These are phyloP conservation scores for Hylyphantes graminicola DNA, from an alignment of 1,140 invertebrate species.

Conservation along the genomic window DNA sequence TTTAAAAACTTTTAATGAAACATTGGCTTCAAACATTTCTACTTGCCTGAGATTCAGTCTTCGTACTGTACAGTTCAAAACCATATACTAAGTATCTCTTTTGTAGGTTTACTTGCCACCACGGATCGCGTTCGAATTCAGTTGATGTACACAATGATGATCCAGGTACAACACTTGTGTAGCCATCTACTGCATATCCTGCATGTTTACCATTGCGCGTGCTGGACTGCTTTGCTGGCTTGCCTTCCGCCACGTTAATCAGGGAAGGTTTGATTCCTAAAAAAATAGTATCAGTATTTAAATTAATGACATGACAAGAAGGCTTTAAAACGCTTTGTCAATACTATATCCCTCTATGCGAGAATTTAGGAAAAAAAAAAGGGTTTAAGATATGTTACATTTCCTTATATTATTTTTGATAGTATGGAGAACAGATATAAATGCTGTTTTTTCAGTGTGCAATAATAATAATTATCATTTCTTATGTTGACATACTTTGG, in stretches of 20 bases:
- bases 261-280: neutral
- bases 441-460: no score
- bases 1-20: no score
- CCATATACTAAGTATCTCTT: slow-evolving; percentile 62
- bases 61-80: slow-evolving; percentile 61
- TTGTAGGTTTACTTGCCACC: slow-evolving; percentile 64
- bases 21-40: neutral
- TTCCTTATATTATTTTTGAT: no score
- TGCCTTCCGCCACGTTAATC: slow-evolving; percentile 63
- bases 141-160: slow-evolving; percentile 58
- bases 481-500: no score
- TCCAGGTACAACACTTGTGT: neutral
- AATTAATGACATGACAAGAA: neutral
- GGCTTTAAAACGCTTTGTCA: no score
- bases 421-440: no score
- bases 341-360: no score
- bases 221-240: slow-evolving; percentile 62
- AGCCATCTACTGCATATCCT: slow-evolving; percentile 62
- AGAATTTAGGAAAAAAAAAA: no score
- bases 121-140: slow-evolving; percentile 63
- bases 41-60: slow-evolving; percentile 15
- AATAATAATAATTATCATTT: no score
- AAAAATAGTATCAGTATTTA: neutral
- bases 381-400: no score
- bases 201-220: slow-evolving; percentile 51